Evolutionary conservation across 2,888 invertebrate species (phyloP), one percentile per base, ranked within the genome.

Genomic region (Rutpela maculata): DNA sequence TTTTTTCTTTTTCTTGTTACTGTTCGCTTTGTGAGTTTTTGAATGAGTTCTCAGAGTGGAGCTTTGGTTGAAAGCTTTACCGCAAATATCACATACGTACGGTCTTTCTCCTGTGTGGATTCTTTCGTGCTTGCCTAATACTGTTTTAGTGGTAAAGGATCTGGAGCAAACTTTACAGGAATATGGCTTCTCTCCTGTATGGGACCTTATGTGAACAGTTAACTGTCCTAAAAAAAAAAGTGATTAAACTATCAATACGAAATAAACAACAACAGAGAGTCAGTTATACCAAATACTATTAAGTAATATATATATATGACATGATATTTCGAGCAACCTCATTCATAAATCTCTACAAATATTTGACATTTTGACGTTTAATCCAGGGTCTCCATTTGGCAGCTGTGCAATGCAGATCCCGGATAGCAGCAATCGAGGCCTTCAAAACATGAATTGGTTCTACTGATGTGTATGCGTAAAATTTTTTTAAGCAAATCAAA

Each of bases 81-180:
- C 81, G 78, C 89, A 89, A 70, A 86, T 76, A n/a, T 84, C 82
- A 70, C 89, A 89, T 10, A 82, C 77, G 76, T 88, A 89, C 0
- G 89, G 89, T 18, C 84, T 80, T 73, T 89, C 88, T 1, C 89
- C 89, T 0, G 88, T 88, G 66, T 89, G 89, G n/a, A 87, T 86
- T 31, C 88, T 75, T 17, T 80, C 78, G 68, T 88, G 88, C 66
- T 85, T 87, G 3, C 83, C 84, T 18, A 88, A 76, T 80, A 85
- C 83, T 6, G 85, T 84, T n/a, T 81, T 79, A 5, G 87, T 86
- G 12, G 86, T 78, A 78, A 88, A 88, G 2, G 85, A 80, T 83
- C 86, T 87, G 5, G 82, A 75, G 73, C 88, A 88, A 17, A 79
- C 74, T 4, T 78, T 59, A 77, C 88, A 88, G 15, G 78, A 69